These are phyloP conservation scores for Pelagia noctiluca DNA, from an alignment of 30 jellyfish, hydroid and myxozoan genomes.

Conservation along the genomic window DNA sequence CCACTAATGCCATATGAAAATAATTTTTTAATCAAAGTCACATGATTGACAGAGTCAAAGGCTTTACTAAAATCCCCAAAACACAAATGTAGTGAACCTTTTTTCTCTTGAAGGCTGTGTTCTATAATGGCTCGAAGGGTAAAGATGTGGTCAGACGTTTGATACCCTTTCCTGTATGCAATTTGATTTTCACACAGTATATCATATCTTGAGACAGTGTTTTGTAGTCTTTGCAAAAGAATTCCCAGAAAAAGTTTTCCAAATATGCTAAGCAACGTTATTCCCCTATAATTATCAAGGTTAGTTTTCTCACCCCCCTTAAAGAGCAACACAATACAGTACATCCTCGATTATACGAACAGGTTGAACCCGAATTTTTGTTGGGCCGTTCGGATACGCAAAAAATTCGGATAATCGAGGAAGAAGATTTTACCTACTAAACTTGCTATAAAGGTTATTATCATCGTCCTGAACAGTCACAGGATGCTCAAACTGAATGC, in stretches of 20 bases:
- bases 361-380: no score
- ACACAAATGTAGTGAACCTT: neutral
- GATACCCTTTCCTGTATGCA: no score
- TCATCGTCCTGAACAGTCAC: no score
- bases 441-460: no score
- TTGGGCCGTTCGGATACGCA: no score
- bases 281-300: slow-evolving; percentile 18
- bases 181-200: neutral
- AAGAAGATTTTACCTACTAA: no score
- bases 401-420: no score
- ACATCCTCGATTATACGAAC: no score
- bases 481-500: no score
- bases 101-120: neutral
- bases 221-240: no score
- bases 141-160: slow-evolving; percentile 22
- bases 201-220: no score
- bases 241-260: neutral
- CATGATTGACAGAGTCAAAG: neutral
- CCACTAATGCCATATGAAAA: slow-evolving; percentile 23
- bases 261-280: slow-evolving; percentile 2
- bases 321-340: neutral
- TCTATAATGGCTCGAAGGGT: slow-evolving; percentile 28
- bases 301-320: slow-evolving; percentile 11
- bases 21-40: neutral
- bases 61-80: neutral